Base-by-base conservation (phyloP, 2,888 invertebrate genomes). In the Caenorhabditis sulstoni region DNA sequence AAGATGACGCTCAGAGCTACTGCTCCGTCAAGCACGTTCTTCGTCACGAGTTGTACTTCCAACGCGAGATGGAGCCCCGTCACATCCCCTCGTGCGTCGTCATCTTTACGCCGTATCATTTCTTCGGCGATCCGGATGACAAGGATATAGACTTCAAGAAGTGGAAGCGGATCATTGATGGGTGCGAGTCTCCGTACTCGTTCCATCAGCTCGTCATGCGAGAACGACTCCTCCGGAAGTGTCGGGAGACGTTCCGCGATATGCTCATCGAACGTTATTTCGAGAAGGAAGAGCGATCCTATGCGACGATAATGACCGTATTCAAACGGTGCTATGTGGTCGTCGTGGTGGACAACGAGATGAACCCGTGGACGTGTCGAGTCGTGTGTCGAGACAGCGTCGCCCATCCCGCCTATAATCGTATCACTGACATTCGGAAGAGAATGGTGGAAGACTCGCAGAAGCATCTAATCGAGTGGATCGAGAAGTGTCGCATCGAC, bases 101-200 rank as follows among this genome's bases (percentile, higher is more conserved):
- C 9, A n/a, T 65, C 45, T 77, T 65, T 59, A 47, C 59, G 5
- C 64, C 70, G 3, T 16, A 44, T 0, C 12, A 44, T n/a, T 77
- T 77, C 57, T 75, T 75, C 22, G 53, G 41, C 39, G 52, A 74
- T 37, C 29, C 5, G 14, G 0, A 4, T 8, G 67, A 61, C 12
- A 4, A 4, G 3, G 35, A 62, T 50, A 16, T 11, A 3, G 44
- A 59, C 7, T 66, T 14, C 37, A 59, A 53, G 14, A 70, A 47
- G n/a, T 62, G 75, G 75, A 66, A 11, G 16, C 22, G 52, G n/a
- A 68, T 76, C 9, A 67, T 66, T 16, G 76, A 76, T 29, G 61
- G 37, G 7, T 66, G 74, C 23, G 66, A 74, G 37, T 53, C 50
- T 29, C 74, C 65, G 39, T 66, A 45, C 41, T 37, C 74, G 9